Conservation (phyloP, 2,888 invertebrate species). For the Papilio demoleus region DNA sequence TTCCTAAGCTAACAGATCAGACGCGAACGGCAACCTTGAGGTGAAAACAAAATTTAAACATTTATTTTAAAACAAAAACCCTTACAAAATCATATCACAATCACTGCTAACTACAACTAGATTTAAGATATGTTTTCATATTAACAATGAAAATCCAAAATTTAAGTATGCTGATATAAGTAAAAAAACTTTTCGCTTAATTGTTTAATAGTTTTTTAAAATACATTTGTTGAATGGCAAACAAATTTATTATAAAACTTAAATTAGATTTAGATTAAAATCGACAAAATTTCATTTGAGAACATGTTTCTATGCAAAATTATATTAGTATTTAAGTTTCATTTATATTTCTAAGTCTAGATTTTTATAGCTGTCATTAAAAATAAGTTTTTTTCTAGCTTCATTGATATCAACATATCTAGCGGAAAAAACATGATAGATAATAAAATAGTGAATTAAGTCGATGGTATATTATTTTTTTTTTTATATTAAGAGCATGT, state of each 20-base stretch:
- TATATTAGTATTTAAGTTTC: not conserved
- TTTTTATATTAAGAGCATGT: too few relatives aligned
- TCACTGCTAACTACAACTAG: too few relatives aligned
- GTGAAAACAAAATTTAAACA: not conserved
- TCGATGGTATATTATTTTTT: too few relatives aligned
- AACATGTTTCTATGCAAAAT: not conserved
- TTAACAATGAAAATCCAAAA: too few relatives aligned
- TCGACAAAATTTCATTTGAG: not conserved
- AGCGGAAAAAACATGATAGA: not conserved
- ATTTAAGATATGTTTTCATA: too few relatives aligned
- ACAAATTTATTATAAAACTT: not conserved
- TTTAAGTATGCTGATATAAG: too few relatives aligned
- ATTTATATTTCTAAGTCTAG: too few relatives aligned
- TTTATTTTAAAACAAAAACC: not conserved
- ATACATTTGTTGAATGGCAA: too few relatives aligned
- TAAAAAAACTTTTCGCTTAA: too few relatives aligned
- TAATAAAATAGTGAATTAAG: not conserved
- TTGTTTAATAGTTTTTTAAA: too few relatives aligned
- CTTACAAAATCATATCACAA: too few relatives aligned
- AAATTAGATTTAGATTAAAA: not conserved
- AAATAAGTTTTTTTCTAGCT: not conserved
- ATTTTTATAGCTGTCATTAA: not conserved
- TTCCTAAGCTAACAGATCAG: slow-evolving; percentile 11
- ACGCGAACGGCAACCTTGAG: not conserved
- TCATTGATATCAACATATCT: not conserved